These are phyloP conservation scores for Cantharis nigra DNA, from an alignment of 2,888 invertebrate genomes.

Conservation along the genomic window DNA sequence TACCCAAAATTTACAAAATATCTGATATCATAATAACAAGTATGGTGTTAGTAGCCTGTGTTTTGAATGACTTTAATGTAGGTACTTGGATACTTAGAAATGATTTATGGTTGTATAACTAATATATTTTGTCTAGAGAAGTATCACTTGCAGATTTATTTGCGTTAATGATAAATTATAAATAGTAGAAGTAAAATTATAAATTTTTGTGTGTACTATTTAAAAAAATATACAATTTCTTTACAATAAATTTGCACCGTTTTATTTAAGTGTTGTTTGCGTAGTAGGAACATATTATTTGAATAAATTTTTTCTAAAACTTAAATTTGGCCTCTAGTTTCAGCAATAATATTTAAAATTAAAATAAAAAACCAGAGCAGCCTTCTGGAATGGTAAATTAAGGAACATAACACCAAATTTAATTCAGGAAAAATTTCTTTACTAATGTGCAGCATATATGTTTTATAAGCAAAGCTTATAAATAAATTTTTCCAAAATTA, in stretches of 20 bases:
- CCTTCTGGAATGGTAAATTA: no score
- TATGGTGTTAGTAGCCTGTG: background rate
- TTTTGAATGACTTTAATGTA: background rate
- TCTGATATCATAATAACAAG: background rate
- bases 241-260: background rate
- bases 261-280: background rate
- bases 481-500: no score
- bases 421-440: no score
- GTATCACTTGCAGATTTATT: background rate
- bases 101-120: background rate
- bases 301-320: background rate
- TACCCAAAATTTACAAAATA: background rate
- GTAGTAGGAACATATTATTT: background rate
- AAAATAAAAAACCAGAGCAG: no score
- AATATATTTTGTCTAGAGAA: background rate
- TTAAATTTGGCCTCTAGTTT: background rate
- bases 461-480: no score
- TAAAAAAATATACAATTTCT: background rate
- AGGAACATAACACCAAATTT: no score
- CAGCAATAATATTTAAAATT: background rate
- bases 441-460: no score
- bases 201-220: background rate
- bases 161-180: background rate
- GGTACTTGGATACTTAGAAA: background rate
- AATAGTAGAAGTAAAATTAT: background rate